These are phyloP conservation scores for Trissolcus japonicus DNA, from an alignment of 2,888 invertebrate genomes.

Conservation along the genomic window DNA sequence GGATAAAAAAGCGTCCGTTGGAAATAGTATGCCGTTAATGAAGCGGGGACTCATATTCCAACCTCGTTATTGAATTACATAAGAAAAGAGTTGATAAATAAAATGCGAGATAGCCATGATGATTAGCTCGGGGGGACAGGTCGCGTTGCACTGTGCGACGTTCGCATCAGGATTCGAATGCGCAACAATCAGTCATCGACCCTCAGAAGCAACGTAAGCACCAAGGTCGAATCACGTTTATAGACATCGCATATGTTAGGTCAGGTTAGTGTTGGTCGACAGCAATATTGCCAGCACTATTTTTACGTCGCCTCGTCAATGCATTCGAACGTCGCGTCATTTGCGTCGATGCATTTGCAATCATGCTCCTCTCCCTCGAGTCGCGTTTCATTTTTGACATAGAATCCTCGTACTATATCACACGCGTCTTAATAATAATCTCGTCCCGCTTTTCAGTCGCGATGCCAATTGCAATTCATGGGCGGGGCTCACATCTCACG, in stretches of 20 bases:
- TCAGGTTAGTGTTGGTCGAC: slow-evolving; percentile 70
- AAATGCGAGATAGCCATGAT: slow-evolving; percentile 5
- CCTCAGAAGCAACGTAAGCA: slow-evolving; percentile 63
- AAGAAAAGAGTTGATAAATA: not conserved
- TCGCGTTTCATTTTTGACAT: too few species aligned
- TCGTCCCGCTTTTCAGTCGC: too few species aligned
- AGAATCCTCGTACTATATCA: too few species aligned
- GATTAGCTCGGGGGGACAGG: slow-evolving; percentile 17
- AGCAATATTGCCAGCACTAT: slow-evolving; percentile 70
- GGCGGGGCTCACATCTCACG: too few species aligned
- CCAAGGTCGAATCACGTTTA: slow-evolving; percentile 70
- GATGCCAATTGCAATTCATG: too few species aligned
- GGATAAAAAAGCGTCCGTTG: too few species aligned
- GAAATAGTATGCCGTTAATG: too few species aligned
- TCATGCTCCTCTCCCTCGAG: too few species aligned
- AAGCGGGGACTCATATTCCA: too few species aligned
- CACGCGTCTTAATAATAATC: too few species aligned
- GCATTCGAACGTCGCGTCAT: not conserved
- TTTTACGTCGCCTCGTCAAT: slow-evolving; percentile 64
- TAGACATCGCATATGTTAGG: slow-evolving; percentile 61
- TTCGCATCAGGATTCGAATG: slow-evolving; percentile 64
- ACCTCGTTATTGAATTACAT: not conserved
- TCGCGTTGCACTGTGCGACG: slow-evolving; percentile 14
- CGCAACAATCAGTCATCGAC: slow-evolving; percentile 73
- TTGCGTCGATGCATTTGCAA: too few species aligned